Conservation (phyloP, 1,140 invertebrate species). For the Drosophila willistoni region DNA sequence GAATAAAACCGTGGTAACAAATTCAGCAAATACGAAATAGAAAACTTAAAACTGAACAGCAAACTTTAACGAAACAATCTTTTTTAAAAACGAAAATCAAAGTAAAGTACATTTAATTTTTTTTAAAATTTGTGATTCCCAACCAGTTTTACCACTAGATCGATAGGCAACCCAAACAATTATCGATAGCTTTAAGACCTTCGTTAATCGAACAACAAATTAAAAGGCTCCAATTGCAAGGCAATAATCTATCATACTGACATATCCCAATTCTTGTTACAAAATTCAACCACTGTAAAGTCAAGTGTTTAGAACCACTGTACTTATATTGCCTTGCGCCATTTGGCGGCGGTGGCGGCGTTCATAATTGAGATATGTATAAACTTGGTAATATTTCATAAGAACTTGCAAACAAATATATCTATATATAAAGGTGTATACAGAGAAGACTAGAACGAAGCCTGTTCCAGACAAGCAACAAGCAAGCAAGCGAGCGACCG, state of each 20-base stretch:
- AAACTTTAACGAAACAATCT: neutral
- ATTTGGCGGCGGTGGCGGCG: constrained; percentile 27
- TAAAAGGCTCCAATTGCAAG: too few relatives aligned
- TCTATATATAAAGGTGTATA: constrained; percentile 23
- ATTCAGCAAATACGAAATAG: neutral
- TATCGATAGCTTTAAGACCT: too few relatives aligned
- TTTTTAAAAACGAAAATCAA: too few relatives aligned
- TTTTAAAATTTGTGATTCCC: neutral
- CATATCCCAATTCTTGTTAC: too few relatives aligned
- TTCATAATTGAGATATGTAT: constrained; percentile 82
- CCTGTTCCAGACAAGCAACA: constrained; percentile 29
- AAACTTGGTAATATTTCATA: constrained; percentile 82
- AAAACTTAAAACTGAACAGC: too few relatives aligned
- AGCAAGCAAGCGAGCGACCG: constrained; percentile 24
- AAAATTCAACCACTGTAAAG: neutral
- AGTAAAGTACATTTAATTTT: too few relatives aligned
- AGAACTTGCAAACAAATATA: constrained; percentile 39
- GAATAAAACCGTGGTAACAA: constrained; percentile 22
- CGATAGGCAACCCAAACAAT: too few relatives aligned
- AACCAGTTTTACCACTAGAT: too few relatives aligned
- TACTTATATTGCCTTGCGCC: neutral
- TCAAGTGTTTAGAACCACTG: constrained; percentile 35
- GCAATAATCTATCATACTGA: too few relatives aligned
- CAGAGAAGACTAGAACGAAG: neutral
- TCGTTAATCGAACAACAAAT: too few relatives aligned